Base-by-base conservation (phyloP, 2,797 vertebrate species). In the Channallabes apus region DNA sequence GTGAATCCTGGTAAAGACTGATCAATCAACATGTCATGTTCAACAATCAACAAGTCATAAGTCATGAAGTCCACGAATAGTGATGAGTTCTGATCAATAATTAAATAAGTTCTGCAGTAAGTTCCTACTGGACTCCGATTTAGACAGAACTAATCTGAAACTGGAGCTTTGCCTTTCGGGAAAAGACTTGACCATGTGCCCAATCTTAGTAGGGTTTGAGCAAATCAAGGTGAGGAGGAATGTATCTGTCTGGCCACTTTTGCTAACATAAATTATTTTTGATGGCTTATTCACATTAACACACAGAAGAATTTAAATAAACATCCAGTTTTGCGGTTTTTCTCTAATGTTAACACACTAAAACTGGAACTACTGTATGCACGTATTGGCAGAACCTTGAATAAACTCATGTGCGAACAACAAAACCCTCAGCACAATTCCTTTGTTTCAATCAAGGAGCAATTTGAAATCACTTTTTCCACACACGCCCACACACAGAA, bases 191-290 rank as follows among this genome's bases (percentile, higher is more conserved):
- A 46, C 22, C 69, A 41, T 72, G 20, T 46, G 35, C 22, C 38
- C 20, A 11, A 32, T 18, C 35, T 22, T 69, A 12, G 29, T 35
- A 93, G 11, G 24, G 38, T 46, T 0, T 3, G 69, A n/a, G 38
- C 71, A 54, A 54, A 51, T 51, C 38, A n/a, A 41, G 22, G 15
- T 29, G 2, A 35, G 14, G 2, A 35, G 14, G 27, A 75, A n/a
- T 51, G 14, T 27, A 54, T 92, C 89, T 90, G 77, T 92, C 88
- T 91, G 90, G 87, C 75, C 86, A 73, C 71, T 68, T 73, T 54
- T 87, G 87, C 73, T 89, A 86, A 87, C 64, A 8, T 35, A 79
- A 88, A 67, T 78, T 35, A 56, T 35, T 22, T 67, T 75, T 75
- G 22, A 75, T 54, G 18, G 14, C 1, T 75, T 75, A 51, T 15